Conservation (phyloP, 2,888 invertebrate genomes). For the Drosophila mayaguana region DNA sequence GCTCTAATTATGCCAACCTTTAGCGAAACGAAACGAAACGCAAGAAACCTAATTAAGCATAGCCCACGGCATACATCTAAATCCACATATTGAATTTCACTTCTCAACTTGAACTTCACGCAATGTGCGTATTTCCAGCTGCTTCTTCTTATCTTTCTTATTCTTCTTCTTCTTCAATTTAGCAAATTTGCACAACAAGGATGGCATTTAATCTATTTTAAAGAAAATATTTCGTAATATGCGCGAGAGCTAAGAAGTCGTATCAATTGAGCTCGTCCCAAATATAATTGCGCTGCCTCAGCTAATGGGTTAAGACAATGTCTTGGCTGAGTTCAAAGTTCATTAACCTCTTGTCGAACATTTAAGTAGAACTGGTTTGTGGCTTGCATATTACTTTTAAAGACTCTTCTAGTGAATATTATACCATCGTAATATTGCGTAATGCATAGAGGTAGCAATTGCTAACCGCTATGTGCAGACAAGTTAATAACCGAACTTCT, state of each 20-base stretch:
- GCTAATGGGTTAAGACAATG: neutral
- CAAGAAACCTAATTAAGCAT: conserved; percentile 58
- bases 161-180: neutral
- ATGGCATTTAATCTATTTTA: conserved; percentile 4
- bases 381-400: neutral
- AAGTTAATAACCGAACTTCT: neutral
- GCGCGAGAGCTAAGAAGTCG: neutral
- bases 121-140: conserved; percentile 20
- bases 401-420: conserved; percentile 1
- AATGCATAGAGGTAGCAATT: neutral
- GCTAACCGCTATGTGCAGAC: too few species aligned
- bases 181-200: neutral
- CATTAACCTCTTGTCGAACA: neutral
- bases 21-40: conserved; percentile 18
- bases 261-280: neutral
- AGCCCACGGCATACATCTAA: conserved; percentile 31
- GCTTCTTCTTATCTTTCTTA: neutral
- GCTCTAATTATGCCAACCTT: conserved; percentile 58
- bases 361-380: neutral
- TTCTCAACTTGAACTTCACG: conserved; percentile 7
- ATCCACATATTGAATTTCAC: conserved; percentile 55
- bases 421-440: neutral
- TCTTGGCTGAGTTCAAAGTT: neutral
- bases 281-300: neutral
- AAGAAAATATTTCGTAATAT: neutral